A percentile compares a stretch with the other conserved stretches of the same genome.
Evolutionary conservation across 2,797 vertebrate genomes (phyloP).

Genomic region (Anguilla marmorata): DNA sequence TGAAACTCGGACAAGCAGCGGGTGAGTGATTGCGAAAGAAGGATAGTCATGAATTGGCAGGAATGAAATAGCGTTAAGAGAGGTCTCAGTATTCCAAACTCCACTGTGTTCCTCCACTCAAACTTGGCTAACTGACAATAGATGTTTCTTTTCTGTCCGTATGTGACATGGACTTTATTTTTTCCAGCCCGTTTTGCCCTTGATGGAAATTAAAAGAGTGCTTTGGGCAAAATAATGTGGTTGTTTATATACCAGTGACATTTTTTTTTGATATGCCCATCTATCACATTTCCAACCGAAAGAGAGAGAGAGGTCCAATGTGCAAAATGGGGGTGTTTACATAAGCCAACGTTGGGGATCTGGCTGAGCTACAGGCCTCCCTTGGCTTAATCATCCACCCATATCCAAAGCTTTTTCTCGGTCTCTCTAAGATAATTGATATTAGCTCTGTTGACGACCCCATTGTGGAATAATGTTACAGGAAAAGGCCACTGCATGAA

Average conservation of each 20-base stretch:
- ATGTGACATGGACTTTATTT: background rate
- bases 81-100: background rate
- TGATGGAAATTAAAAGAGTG: background rate
- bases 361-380: background rate
- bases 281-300: slow-evolving; percentile 16
- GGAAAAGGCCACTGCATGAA: slow-evolving; percentile 1
- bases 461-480: slow-evolving; percentile 27
- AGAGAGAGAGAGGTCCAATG: background rate
- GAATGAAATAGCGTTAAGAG: background rate
- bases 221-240: background rate
- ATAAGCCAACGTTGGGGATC: slow-evolving; percentile 14
- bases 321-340: slow-evolving; percentile 15
- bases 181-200: background rate
- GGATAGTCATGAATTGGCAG: background rate
- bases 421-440: slow-evolving; percentile 27
- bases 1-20: background rate
- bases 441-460: slow-evolving; percentile 34
- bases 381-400: slow-evolving; percentile 11
- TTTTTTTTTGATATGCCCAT: slow-evolving; percentile 23
- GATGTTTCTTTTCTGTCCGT: slow-evolving; percentile 15
- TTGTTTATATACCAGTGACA: slow-evolving; percentile 16
- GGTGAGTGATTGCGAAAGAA: background rate
- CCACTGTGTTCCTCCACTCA: background rate
- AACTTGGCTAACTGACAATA: slow-evolving; percentile 20
- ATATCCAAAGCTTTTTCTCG: background rate